Conservation (phyloP, 2,113 vertebrate genomes). For the Myrmophylax atrothorax region DNA sequence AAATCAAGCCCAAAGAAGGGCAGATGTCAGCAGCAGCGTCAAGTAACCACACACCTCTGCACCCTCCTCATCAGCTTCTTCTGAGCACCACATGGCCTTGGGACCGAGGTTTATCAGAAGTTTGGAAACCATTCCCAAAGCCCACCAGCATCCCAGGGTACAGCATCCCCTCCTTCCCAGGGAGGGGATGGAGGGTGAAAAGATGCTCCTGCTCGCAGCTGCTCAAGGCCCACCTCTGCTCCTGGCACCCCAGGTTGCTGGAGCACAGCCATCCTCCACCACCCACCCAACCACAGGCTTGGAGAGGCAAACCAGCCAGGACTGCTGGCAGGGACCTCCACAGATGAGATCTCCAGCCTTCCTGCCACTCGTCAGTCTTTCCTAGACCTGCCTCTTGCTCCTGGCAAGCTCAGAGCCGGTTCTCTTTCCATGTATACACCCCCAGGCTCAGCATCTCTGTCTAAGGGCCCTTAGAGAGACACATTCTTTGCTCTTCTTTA, state of each 20-base stretch:
- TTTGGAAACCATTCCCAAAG: background rate
- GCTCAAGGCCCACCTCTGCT: background rate
- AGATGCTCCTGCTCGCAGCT: background rate
- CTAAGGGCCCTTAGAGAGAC: background rate
- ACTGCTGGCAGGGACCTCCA: background rate
- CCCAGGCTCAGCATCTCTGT: background rate
- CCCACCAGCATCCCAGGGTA: background rate
- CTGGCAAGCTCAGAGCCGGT: background rate
- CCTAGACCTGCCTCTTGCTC: background rate
- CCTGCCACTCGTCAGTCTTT: background rate
- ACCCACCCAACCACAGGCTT: background rate
- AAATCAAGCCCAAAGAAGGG: background rate
- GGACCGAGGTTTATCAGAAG: background rate
- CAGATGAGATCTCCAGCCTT: background rate
- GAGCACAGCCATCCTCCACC: background rate
- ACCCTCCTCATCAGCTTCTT: background rate
- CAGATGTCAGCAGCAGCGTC: background rate
- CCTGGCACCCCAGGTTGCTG: background rate
- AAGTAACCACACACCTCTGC: background rate
- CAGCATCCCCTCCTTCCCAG: too few species aligned
- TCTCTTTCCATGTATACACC: background rate
- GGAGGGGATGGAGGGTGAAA: background rate
- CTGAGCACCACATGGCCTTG: accelerated
- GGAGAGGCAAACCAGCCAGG: background rate
- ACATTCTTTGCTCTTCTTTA: background rate